Base-by-base conservation (phyloP, 1,140 invertebrate species). In the Sarcophaga peregrina region DNA sequence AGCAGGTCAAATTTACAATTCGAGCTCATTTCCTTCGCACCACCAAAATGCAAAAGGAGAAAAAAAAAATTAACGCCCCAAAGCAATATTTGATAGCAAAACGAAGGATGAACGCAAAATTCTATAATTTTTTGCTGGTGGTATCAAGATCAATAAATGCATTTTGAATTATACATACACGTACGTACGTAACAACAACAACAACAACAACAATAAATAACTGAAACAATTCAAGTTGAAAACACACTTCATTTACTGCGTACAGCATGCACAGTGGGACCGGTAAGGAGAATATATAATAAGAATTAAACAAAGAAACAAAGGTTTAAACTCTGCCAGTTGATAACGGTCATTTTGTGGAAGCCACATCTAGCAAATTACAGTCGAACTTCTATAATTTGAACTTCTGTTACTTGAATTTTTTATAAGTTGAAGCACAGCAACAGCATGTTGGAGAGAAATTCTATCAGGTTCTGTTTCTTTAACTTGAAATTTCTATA, bases 131-230 rank as follows among this genome's bases (percentile, higher is more conserved):
- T 37, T 37, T 37, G 4, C 25, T 37, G 25, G 25, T n/a, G 45
- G 47, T 20, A 78, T 52, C 47, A 47, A 78, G 75, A 78, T 78
- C 75, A 78, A 78, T 78, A 78, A 78, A 78, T 47, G 75, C 75
- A 78, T 78, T 50, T 50, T 78, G 75, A 78, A 78, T 78, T 78
- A 78, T 50, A 37, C 25, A 37, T 37, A 37, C 25, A 37, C 25
- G 25, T 78, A 52, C n/a, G 75, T 52, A 25, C 8, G n/a, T 72
- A 37, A 20, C n/a, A 48, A 47, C 15, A 20, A 25, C 1, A 20
- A 68, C 62, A 5, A 68, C 62, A 68, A n/a, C 62, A 20, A 20
- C 62, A 68, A 68, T 17, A 68, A 58, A 13, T 6, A 58, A 58
- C 54, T 13, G 5, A 37, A 37, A 37, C 54, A 58, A 68, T 68